Base-by-base conservation (phyloP, 2,113 vertebrate species). In the Myotis yumanensis region DNA sequence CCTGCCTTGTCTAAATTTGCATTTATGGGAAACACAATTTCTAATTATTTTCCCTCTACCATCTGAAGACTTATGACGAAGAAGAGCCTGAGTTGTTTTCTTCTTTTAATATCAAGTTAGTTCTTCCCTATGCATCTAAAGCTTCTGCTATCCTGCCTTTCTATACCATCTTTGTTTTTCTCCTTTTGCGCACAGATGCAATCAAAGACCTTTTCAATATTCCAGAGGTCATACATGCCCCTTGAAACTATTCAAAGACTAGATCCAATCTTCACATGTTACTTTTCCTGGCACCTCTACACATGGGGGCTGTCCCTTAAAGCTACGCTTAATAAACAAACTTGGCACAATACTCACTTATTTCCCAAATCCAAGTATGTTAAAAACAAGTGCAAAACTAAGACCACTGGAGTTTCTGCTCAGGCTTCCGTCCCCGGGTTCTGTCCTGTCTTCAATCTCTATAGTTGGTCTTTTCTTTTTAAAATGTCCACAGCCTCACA, bases 21-120 rank as follows among this genome's bases (percentile, higher is more conserved):
- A 66, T 37, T 89, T 87, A 52, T n/a, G 18, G 91, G 66, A 88
- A 97, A 95, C 32, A 22, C 12, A 71, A 7, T 43, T 48, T 66
- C 73, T 73, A 88, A n/a, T 28, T 77, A 90, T 64, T 57, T 93
- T 16, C 72, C 57, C 28, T 73, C 16, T 12, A 64, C 46, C 16
- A 94, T 79, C 79, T 11, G 84, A 84, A 76, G 82, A 68, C n/a
- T 43, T 11, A 90, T 43, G 95, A 72, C 66, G 69, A 52, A 0
- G 17, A 75, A 96, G 68, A 93, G 5, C 15, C 37, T 7, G 11
- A 73, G 57, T n/a, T 43, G 62, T 28, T 20, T 35, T 69, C 1
- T 0, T 28, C 89, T 94, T 2, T 51, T 10, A 89, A 18, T 17
- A 46, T 77, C 37, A 46, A 62, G 54, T 83, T 18, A 48, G 25